These are phyloP conservation scores for Strigops habroptila DNA, from an alignment of 2,113 vertebrate genomes.

Conservation along the genomic window DNA sequence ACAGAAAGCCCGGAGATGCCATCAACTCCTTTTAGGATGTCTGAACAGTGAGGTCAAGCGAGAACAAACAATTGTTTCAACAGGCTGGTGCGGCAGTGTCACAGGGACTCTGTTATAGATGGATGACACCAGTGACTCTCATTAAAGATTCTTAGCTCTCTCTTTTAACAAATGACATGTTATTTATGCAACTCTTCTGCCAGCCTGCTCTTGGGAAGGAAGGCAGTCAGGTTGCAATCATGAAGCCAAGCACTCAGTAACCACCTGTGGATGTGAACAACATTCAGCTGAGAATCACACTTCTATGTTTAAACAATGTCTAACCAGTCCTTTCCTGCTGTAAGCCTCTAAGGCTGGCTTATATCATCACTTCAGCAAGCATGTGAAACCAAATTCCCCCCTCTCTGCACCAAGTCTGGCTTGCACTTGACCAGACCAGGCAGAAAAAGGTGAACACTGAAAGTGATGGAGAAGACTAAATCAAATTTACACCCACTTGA, in stretches of 20 bases:
- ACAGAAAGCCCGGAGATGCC: conserved; percentile 17
- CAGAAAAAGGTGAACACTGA: background rate
- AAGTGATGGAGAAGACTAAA: background rate
- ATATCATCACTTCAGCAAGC: background rate
- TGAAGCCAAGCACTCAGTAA: background rate
- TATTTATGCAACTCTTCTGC: background rate
- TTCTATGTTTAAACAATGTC: background rate
- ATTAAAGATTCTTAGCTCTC: background rate
- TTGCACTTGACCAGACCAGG: background rate
- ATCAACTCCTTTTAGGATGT: background rate
- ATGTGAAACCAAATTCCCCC: background rate
- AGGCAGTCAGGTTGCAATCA: fast-evolving
- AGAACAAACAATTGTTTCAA: background rate
- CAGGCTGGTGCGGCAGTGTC: background rate
- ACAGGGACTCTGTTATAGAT: background rate
- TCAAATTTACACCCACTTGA: background rate
- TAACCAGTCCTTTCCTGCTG: background rate
- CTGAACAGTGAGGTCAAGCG: conserved; percentile 5
- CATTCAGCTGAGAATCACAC: background rate
- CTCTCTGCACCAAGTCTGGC: background rate
- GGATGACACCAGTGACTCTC: background rate
- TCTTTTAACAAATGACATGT: background rate
- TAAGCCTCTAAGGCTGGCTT: background rate
- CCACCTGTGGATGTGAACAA: background rate
- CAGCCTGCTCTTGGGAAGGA: background rate